Conservation (phyloP, 2,888 invertebrate species). For the Cepaea hortensis region DNA sequence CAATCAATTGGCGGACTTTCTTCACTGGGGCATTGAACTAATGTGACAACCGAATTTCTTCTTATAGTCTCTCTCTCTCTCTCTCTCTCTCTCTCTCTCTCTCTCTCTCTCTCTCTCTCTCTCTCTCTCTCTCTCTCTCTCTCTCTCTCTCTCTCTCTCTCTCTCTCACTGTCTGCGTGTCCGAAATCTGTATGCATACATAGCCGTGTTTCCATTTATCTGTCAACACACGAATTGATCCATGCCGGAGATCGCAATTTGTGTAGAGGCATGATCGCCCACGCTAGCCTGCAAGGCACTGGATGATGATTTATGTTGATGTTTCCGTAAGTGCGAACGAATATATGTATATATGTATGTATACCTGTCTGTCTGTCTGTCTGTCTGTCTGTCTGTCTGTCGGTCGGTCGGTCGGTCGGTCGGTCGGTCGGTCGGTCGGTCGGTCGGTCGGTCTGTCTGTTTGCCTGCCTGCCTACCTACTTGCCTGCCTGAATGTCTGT, state of each 20-base stretch:
- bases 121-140: background rate
- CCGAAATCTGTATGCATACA: background rate
- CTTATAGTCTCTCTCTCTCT: conserved; percentile 14
- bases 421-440: conserved; percentile 43
- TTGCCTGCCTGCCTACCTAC: too few relatives aligned
- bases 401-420: conserved; percentile 30
- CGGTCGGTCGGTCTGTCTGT: too few relatives aligned
- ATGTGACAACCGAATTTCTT: background rate
- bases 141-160: conserved; percentile 1
- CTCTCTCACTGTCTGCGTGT: background rate
- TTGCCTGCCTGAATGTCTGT: too few relatives aligned
- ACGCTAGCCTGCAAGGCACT: too few relatives aligned
- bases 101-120: background rate
- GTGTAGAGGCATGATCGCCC: too few relatives aligned
- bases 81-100: background rate
- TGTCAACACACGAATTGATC: background rate
- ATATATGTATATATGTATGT: background rate
- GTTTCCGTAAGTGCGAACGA: too few relatives aligned
- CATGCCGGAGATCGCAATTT: too few relatives aligned
- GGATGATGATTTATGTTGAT: background rate
- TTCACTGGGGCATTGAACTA: background rate
- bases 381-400: background rate
- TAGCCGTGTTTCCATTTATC: background rate
- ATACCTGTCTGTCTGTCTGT: background rate
- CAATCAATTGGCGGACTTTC: background rate